Base-by-base conservation (phyloP, 2,888 invertebrate genomes). In the Hyppa rectilinea region DNA sequence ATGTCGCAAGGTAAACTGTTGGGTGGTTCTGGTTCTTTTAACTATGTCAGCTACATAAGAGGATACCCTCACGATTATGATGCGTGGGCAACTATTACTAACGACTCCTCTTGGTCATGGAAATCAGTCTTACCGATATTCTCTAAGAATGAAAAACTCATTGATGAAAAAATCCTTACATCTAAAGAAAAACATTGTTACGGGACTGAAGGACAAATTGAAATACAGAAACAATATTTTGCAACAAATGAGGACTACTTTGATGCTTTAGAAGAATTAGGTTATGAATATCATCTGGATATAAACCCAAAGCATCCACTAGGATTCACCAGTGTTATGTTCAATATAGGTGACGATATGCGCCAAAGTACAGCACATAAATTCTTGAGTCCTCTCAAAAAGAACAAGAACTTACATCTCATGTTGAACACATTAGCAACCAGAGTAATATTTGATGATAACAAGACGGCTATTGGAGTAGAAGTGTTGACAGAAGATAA, bases 351-450 rank as follows among this genome's bases (percentile, higher is more conserved):
- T 53, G 87, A 89, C 23, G 95, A 95, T 0, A 81, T 87, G 29
- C 87, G 96, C 23, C 95, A 94, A 80, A 96, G 95, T 75, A 93
- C 96, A 1, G 94, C 96, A 0, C 92, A 93, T 53, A 93, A 95
- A 59, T 97, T 94, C 78, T 84, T 97, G 1, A 82, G 91, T 2
- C 87, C 85, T 4, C 65, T 65, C 2, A 85, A 72, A 56, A 74
- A 88, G 0, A 85, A 91, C 36, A 47, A 78, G 4, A 94, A 93
- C 62, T 84, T 94, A 14, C 80, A 90, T 40, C 83, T 94, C 0
- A 79, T 93, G 20, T 96, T 96, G 50, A 86, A 96, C 73, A 93
- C 96, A 1, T 86, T 93, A 26, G 97, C 93, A 1, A 94, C 91
- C 0, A 92, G 93, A 81, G 87, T 97, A 14, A 76, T 96, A n/a